These are phyloP conservation scores for Eurytoma adleriae DNA, from an alignment of 2,888 invertebrate genomes.

Conservation along the genomic window DNA sequence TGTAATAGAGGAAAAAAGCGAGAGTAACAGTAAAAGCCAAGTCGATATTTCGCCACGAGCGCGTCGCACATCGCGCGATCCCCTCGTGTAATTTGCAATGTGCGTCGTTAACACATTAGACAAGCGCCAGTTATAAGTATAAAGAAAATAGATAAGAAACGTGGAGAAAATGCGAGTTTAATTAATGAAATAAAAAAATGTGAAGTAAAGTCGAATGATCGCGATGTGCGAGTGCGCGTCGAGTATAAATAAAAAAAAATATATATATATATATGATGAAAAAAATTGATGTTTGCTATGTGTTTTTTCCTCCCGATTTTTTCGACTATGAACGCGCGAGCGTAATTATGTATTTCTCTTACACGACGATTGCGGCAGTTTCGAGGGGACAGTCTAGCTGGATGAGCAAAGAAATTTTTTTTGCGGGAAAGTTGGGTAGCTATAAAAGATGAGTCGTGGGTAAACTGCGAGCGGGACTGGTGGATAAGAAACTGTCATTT, in stretches of 20 bases:
- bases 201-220: conserved; percentile 13
- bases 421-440: not conserved
- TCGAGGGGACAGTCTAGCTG: not conserved
- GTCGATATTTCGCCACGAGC: conserved; percentile 62
- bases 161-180: conserved; percentile 7
- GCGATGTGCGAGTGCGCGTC: conserved; percentile 45
- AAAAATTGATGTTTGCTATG: conserved; percentile 53
- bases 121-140: conserved; percentile 60
- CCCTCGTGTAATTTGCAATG: conserved; percentile 16
- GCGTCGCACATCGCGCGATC: conserved; percentile 46
- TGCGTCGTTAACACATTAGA: conserved; percentile 15
- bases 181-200: not conserved
- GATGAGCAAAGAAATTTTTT: not conserved
- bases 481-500: conserved; percentile 37
- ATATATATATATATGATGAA: conserved; percentile 16
- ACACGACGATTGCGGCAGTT: conserved; percentile 47
- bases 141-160: conserved; percentile 7
- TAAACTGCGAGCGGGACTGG: not conserved
- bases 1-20: conserved; percentile 14
- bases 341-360: conserved; percentile 44
- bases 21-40: conserved; percentile 37
- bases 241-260: conserved; percentile 45
- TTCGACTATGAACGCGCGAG: conserved; percentile 40
- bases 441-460: not conserved
- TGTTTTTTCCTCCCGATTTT: conserved; percentile 52